phyloP scores from a whole-genome alignment of 2,797 vertebrate genomes.

The Vespertilio murinus region DNA sequence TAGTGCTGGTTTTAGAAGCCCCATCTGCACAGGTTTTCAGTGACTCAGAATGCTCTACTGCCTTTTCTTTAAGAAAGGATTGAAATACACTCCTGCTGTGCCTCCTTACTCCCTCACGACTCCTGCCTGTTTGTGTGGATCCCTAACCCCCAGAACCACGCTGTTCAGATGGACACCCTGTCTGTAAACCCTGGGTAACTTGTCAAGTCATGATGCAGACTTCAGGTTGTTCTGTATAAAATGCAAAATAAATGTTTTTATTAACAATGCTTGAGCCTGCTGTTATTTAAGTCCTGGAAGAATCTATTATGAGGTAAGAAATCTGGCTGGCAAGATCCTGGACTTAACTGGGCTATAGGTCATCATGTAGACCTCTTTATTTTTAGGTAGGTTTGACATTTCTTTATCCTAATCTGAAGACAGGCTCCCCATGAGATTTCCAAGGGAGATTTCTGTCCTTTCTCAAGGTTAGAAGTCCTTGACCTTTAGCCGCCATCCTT shows the following conservation, averaged over 20 bases:
- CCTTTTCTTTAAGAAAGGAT: constrained; percentile 76
- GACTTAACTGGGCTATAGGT: background rate
- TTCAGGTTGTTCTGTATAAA: constrained; percentile 90
- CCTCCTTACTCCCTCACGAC: constrained; percentile 50
- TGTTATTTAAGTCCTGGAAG: constrained; percentile 57
- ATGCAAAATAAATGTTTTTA: constrained; percentile 96
- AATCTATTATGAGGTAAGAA: constrained; percentile 37
- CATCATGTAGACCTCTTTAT: background rate
- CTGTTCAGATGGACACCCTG: constrained; percentile 72
- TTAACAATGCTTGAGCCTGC: constrained; percentile 79
- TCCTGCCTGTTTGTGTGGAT: constrained; percentile 78
- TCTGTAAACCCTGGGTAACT: constrained; percentile 68
- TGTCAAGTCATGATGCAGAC: constrained; percentile 75
- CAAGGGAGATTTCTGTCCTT: constrained; percentile 7
- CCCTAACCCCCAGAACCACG: constrained; percentile 61
- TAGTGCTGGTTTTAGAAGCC: constrained; percentile 52
- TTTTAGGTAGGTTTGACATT: background rate
- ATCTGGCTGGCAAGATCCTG: background rate
- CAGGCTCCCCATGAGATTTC: constrained; percentile 5
- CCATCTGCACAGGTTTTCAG: constrained; percentile 68
- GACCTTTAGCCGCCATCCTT: constrained; percentile 11
- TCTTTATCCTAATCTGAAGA: background rate
- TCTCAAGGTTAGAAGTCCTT: constrained; percentile 33
- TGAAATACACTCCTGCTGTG: constrained; percentile 84
- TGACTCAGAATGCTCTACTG: constrained; percentile 68